phyloP scores from a whole-genome alignment of 1,140 invertebrate genomes.

The Drosophila paulistorum region DNA sequence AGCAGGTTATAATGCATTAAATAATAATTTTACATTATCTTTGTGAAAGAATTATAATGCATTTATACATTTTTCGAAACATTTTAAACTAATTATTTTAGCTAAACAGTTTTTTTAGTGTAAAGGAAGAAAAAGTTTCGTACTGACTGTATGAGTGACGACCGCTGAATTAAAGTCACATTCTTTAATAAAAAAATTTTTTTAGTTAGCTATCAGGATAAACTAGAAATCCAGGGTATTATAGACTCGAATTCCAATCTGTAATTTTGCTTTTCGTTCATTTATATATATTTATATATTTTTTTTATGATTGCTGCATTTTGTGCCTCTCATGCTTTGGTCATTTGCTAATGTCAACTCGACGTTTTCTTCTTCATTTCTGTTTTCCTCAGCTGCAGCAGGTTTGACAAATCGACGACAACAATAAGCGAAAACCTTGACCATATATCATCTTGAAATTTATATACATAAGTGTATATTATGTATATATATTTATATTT shows the following conservation, averaged over 20 bases:
- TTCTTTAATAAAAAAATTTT: no score
- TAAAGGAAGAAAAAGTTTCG: no score
- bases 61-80: no score
- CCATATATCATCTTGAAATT: conserved; percentile 55
- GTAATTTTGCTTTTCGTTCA: conserved; percentile 27
- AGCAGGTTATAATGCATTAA: no score
- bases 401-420: conserved; percentile 47
- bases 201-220: no score
- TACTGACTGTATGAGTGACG: no score
- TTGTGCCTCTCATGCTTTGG: conserved; percentile 43
- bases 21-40: no score
- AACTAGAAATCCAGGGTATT: conserved; percentile 3
- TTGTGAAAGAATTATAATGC: no score
- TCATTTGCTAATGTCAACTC: conserved; percentile 70
- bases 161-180: no score
- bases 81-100: no score
- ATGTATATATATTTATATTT: conserved; percentile 1
- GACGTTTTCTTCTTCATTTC: conserved; percentile 49
- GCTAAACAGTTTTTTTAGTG: no score
- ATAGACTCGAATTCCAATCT: conserved; percentile 7
- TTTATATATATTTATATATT: conserved; percentile 17
- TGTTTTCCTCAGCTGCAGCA: conserved; percentile 64
- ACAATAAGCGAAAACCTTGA: conserved; percentile 57
- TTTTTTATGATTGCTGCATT: conserved; percentile 27
- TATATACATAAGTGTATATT: no score